Evolutionary conservation across 2,797 vertebrate genomes (phyloP).

Genomic region (Dermochelys coriacea): DNA sequence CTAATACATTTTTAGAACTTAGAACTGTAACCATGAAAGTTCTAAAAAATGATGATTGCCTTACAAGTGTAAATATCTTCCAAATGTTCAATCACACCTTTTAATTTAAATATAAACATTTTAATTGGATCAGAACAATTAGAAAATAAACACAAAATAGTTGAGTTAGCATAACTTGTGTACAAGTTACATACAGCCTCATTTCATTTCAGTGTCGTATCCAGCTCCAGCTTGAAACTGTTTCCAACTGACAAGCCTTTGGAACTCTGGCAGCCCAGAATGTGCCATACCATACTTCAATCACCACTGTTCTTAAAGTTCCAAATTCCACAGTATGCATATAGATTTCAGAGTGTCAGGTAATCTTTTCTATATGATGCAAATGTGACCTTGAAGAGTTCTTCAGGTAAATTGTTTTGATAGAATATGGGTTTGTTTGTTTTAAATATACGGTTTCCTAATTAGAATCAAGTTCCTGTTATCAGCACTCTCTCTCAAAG

Average conservation of each 20-base stretch:
- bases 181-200: not conserved
- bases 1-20: not conserved
- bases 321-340: not conserved
- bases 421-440: not conserved
- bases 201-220: not conserved
- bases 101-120: not conserved
- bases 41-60: not conserved
- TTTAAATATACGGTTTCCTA: not conserved
- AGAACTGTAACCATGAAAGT: not conserved
- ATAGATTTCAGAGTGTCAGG: not conserved
- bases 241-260: not conserved
- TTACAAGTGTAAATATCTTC: not conserved
- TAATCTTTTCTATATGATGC: not conserved
- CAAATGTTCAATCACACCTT: not conserved
- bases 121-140: not conserved
- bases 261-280: not conserved
- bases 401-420: not conserved
- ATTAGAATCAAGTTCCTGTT: not conserved
- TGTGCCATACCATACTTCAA: not conserved
- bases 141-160: not conserved
- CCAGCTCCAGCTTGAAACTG: not conserved
- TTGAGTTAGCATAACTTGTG: not conserved
- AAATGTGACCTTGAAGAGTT: fast-evolving
- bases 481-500: not conserved
- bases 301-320: not conserved